Base-by-base conservation (phyloP, 1,140 invertebrate genomes). In the Caenorhabditis tropicalis region DNA sequence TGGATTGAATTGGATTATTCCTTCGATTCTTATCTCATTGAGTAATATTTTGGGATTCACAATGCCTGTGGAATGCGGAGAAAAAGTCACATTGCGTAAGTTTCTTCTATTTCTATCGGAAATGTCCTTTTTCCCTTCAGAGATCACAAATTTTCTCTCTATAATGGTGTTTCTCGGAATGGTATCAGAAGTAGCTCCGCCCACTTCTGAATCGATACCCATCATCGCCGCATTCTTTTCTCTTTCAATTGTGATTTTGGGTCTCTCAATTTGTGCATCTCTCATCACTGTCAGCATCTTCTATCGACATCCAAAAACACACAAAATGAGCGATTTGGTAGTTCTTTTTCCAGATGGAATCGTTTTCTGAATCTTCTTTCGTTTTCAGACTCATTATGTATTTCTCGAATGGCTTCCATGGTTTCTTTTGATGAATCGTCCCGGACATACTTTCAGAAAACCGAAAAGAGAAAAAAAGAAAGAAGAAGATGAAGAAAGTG, bases 341-440 rank as follows among this genome's bases (percentile, higher is more conserved):
- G 46, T 33, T 39, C n/a, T n/a, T n/a, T n/a, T n/a, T n/a, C n/a
- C n/a, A n/a, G n/a, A n/a, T n/a, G n/a, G n/a, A n/a, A n/a, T n/a
- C n/a, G n/a, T n/a, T n/a, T n/a, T n/a, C n/a, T n/a, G n/a, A n/a
- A n/a, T n/a, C n/a, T n/a, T n/a, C n/a, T n/a, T n/a, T n/a, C n/a
- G 19, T 21, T 80, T 70, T 88, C 92, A 92, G 84, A 95, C 97
- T 87, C 95, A 94, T 92, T 94, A 95, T 89, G 94, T 97, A 90
- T 96, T 98, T 93, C 94, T 98, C 88, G 95, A 95, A 92, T 98
- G 96, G 96, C 93, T 98, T 92, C 96, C 97, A 88, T 97, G 96
- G 94, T 93, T 98, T 88, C 94, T 99, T 89, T 94, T 96, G 87
- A 98, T 99, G 96, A 95, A 94, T 90, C 94, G 96, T 89, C 97